A percentile compares a stretch with the other conserved stretches of the same genome.
Conservation (phyloP, 1,140 invertebrate species). For the Cydia splendana region DNA sequence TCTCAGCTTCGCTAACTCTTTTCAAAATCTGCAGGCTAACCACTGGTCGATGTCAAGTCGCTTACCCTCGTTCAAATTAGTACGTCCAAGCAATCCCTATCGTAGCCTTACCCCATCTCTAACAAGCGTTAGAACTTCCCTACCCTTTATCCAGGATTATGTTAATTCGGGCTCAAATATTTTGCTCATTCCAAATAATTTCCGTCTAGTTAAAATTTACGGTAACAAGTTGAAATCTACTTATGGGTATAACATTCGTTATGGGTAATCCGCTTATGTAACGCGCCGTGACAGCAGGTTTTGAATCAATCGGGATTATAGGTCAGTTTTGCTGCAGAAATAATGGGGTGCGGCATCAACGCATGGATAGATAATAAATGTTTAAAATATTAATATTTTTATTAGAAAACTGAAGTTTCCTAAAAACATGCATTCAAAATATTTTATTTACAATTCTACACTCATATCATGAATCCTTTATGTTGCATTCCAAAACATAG, state of each 20-base stretch:
- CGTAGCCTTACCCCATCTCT: constrained; percentile 1
- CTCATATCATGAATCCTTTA: no score
- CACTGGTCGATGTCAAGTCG: no score
- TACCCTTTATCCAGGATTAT: constrained; percentile 24
- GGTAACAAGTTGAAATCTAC: constrained; percentile 26
- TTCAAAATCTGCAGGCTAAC: no score
- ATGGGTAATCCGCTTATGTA: constrained; percentile 20
- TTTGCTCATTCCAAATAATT: constrained; percentile 32
- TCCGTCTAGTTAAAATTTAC: constrained; percentile 31
- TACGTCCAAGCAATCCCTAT: not conserved
- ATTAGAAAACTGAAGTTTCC: no score
- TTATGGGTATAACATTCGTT: constrained; percentile 18
- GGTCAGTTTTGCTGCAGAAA: not conserved
- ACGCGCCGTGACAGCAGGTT: not conserved
- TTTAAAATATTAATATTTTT: no score
- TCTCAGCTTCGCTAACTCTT: no score
- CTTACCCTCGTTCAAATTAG: no score
- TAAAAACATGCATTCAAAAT: no score
- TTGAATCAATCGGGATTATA: not conserved
- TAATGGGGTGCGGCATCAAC: no score
- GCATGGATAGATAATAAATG: no score
- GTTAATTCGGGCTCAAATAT: constrained; percentile 30
- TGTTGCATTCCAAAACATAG: no score
- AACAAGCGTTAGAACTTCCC: constrained; percentile 12
- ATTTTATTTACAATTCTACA: no score